Evolutionary conservation across 2,888 invertebrate genomes (phyloP), one percentile per base, ranked within the genome.

Genomic region (Eucriotettix oculatus): DNA sequence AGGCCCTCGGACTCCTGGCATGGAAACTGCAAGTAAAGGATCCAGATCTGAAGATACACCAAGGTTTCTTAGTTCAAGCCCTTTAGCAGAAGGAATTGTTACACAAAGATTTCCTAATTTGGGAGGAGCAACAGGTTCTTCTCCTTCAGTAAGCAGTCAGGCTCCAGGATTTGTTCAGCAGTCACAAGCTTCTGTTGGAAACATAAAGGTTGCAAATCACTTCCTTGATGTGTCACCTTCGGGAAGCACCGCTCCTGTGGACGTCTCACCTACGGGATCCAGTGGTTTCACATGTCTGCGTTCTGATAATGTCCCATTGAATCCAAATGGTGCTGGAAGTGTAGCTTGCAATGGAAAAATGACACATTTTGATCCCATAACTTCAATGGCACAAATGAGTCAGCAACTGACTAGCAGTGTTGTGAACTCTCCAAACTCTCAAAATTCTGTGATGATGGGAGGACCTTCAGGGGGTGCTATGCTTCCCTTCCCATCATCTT

Each of bases 341-440:
- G 42, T 66, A 48, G 61, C 65, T 14, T 65, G 66, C 54, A 67
- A 61, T 64, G 67, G 75, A 70, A 75, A 74, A 65, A 69, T 75
- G 60, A 74, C 80, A 69, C 90, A 83, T 70, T 94, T 94, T 73
- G 94, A 94, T 77, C 94, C 94, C 1, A 94, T 94, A 68, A 90
- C 92, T 58, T 94, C 93, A 10, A 79, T 94, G 69, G 92, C 93
- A 60, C 93, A 94, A 74, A 94, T 94, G 94, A 91, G 91, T 64
- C 93, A 94, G 70, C 91, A 92, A 71, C 75, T 94, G 65, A 90
- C 92, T 14, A 90, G 86, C 69, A 86, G 87, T 71, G 81, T 80
- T 58, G 77, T 82, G 16, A 80, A 79, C 67, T 79, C 82, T 16
- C 73, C 79, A 61, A 76, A 80, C 58, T 80, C 60, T 16, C 64